These are phyloP conservation scores for Cephus pygmeus DNA, from an alignment of 2,888 invertebrate genomes.

Conservation along the genomic window DNA sequence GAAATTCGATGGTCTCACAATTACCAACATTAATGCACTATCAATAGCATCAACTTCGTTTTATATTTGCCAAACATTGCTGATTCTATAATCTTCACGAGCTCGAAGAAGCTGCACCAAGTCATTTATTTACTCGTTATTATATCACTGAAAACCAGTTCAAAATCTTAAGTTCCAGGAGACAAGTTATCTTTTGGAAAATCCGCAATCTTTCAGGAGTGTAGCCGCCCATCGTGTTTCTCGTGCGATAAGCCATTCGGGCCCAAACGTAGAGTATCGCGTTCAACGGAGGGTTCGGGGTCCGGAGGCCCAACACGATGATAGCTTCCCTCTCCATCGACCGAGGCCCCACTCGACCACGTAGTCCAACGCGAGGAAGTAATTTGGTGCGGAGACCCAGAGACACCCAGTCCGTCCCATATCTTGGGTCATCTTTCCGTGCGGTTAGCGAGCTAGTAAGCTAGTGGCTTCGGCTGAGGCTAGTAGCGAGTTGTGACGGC, in stretches of 20 bases:
- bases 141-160: background rate
- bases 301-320: background rate
- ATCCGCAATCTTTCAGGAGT: background rate
- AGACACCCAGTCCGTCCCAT: conserved; percentile 49
- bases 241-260: background rate
- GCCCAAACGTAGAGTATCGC: background rate
- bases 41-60: background rate
- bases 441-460: conserved; percentile 29
- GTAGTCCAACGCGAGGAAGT: conserved; percentile 11
- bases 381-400: conserved; percentile 49
- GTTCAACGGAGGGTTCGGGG: background rate
- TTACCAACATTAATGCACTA: no score
- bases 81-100: background rate
- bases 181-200: background rate
- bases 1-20: background rate
- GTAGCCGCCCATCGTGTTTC: background rate
- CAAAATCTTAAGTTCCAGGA: background rate
- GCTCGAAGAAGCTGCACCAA: background rate
- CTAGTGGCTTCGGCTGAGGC: conserved; percentile 1
- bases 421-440: conserved; percentile 56
- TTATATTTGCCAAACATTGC: background rate
- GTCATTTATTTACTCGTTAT: background rate
- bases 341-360: conserved; percentile 22
- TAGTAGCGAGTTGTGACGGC: conserved; percentile 7
- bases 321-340: conserved; percentile 10